Evolutionary conservation across 1,140 invertebrate species (phyloP), one percentile per base, ranked within the genome.

Genomic region (Planococcus citri): DNA sequence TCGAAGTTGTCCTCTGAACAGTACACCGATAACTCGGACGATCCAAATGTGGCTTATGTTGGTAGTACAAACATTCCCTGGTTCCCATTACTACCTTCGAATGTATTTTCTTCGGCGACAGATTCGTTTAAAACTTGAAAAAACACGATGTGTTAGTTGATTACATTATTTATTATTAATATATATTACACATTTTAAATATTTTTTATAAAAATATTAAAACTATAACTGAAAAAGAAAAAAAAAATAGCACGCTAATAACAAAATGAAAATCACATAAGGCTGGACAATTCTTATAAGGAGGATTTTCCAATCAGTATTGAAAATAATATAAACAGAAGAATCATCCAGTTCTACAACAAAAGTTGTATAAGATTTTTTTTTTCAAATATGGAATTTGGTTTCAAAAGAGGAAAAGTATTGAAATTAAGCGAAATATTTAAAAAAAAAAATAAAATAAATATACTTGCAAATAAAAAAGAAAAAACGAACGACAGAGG

Each of bases 21-120:
- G 17, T 64, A 64, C 25, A 27, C 1, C 8, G 60, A 64, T 64
- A 64, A 64, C 25, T 64, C 60, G 6, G 25, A 64, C 14, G 60
- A 64, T 64, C 60, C 60, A 64, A 64, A 64, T 64, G 60, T 64
- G 4, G 60, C 20, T 64, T 64, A 24, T 17, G 25, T 25, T 24
- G 22, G 60, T 25, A 14, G 3, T 6, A 64, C 20, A 3, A 64
- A 64, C 17, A 27, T 25, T 24, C 60, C 60, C 24, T 64, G 60
- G 60, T 64, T 64, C 17, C 60, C 60, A 14, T 64, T 64, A 27
- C 22, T 64, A 24, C 60, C 60, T 25, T 24, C 60, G 4, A 51
- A 14, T 20, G 41, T 51, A 9, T 51, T 51, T 17, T n/a, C n/a
- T n/a, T 20, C 41, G 6, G n/a, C 10, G 4, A 17, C 6, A 51